Conservation (phyloP, 2,113 vertebrate species). For the Macquaria australasica region DNA sequence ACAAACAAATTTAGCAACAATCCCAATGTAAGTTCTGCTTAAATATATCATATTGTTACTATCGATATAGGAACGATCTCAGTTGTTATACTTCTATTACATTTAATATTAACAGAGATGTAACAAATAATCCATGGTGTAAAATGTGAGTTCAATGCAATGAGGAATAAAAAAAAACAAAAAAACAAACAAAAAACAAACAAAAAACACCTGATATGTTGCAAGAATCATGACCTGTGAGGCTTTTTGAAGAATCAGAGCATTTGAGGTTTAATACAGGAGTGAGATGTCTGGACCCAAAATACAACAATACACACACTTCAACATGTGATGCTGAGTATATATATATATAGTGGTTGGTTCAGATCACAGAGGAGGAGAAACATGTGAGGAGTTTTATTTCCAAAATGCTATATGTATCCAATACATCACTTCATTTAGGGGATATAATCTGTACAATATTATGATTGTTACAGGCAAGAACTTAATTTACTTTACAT, state of each 20-base stretch:
- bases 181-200: too few species aligned
- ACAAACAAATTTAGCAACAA: conserved; percentile 65
- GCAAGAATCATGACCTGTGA: conserved; percentile 29
- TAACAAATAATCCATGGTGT: conserved; percentile 30
- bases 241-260: conserved; percentile 20
- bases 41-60: conserved; percentile 64
- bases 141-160: conserved; percentile 32
- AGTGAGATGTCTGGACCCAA: conserved; percentile 44
- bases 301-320: conserved; percentile 67
- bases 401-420: conserved; percentile 49
- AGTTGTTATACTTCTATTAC: conserved; percentile 58
- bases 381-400: conserved; percentile 54
- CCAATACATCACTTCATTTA: conserved; percentile 30
- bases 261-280: conserved; percentile 23
- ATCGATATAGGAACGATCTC: conserved; percentile 55
- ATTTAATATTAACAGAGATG: conserved; percentile 66
- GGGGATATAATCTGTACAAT: conserved; percentile 57
- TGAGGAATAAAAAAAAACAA: conserved; percentile 22
- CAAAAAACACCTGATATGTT: conserved; percentile 66
- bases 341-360: conserved; percentile 26
- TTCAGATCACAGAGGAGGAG: conserved; percentile 66
- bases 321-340: conserved; percentile 66
- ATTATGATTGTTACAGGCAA: conserved; percentile 41
- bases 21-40: conserved; percentile 58
- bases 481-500: conserved; percentile 32